These are phyloP conservation scores for Steinernema feltiae DNA, from an alignment of 1,140 invertebrate genomes.

Conservation along the genomic window DNA sequence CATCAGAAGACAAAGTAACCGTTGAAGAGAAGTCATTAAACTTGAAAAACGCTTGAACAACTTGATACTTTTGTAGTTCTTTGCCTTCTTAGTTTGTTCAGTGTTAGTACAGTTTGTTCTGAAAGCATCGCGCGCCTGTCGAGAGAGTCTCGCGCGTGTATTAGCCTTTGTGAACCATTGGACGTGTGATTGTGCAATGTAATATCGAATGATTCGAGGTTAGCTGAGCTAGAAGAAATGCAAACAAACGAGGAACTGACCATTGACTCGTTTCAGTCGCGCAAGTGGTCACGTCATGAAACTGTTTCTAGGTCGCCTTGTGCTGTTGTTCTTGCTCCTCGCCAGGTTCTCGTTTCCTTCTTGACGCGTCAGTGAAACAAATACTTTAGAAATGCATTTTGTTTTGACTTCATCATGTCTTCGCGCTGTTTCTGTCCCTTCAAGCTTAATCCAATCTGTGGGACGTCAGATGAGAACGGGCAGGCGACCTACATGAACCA, in stretches of 20 bases:
- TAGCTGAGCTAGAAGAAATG: neutral
- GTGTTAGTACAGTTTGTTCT: no score
- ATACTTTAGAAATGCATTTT: neutral
- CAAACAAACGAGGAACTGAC: neutral
- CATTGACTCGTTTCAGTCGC: neutral
- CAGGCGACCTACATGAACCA: constrained; percentile 20
- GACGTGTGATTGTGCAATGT: neutral
- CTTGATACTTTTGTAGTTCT: no score
- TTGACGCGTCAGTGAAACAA: neutral
- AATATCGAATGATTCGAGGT: neutral
- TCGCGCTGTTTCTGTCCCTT: constrained; percentile 15
- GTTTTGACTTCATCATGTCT: constrained; percentile 15
- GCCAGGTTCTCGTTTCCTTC: neutral
- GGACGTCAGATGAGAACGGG: neutral
- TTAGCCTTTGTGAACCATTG: neutral
- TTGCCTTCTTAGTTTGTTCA: no score
- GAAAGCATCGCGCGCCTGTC: no score
- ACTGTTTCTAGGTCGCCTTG: neutral
- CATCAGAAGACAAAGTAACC: no score
- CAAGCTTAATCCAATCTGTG: constrained; percentile 15
- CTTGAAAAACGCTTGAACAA: no score
- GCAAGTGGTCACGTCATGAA: neutral
- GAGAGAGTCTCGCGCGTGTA: no score
- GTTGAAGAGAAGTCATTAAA: no score
- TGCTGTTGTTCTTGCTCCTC: neutral